A percentile compares a stretch with the other conserved stretches of the same genome.
Conservation (phyloP, 2,797 vertebrate genomes). For the Coreius guichenoti region DNA sequence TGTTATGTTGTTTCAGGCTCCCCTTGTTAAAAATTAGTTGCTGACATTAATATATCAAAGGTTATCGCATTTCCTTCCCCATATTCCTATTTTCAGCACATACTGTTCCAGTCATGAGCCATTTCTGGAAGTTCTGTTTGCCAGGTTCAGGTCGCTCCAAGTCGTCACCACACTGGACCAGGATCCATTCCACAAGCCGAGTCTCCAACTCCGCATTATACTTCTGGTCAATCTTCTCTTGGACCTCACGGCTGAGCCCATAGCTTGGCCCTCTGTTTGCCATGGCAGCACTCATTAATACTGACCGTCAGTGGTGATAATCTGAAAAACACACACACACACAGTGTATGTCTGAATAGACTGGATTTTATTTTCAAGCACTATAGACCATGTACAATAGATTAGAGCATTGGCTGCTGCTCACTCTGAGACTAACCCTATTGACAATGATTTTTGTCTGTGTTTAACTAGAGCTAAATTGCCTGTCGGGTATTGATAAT, state of each 20-base stretch:
- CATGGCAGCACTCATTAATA: constrained; percentile 70
- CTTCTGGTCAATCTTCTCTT: constrained; percentile 90
- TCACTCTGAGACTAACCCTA: background rate
- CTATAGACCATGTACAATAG: background rate
- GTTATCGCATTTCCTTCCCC: background rate
- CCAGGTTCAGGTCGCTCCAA: constrained; percentile 82
- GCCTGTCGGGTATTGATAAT: background rate
- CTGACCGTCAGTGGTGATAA: constrained; percentile 12
- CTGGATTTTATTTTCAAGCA: background rate
- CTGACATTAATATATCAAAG: background rate
- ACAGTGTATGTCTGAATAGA: background rate
- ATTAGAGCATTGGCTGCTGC: background rate
- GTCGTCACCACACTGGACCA: constrained; percentile 83
- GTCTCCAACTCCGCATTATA: constrained; percentile 83
- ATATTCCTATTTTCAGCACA: background rate
- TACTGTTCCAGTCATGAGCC: constrained; percentile 86
- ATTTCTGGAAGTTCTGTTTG: constrained; percentile 83
- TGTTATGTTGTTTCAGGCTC: background rate
- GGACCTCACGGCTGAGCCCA: constrained; percentile 87
- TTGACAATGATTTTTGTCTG: background rate
- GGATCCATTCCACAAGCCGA: constrained; percentile 85
- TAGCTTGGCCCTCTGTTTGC: constrained; percentile 88
- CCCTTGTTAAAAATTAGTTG: background rate
- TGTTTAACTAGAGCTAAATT: background rate
- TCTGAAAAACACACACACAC: constrained; percentile 2